phyloP scores from a whole-genome alignment of 2,888 invertebrate species.

The Drosophila cyrtoloma region DNA sequence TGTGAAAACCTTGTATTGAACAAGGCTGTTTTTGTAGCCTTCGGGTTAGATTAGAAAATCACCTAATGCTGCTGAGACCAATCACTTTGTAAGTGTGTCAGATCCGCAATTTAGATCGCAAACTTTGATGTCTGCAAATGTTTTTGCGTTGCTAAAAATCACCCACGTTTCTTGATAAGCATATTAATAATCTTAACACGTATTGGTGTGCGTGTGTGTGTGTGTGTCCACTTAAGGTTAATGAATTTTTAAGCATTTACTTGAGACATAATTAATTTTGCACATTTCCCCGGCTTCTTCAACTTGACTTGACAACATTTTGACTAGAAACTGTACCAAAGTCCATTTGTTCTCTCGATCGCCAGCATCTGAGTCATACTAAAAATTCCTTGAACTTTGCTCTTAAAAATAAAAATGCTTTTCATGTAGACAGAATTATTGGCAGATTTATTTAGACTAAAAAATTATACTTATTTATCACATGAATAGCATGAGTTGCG shows the following conservation, averaged over 20 bases:
- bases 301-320: not conserved
- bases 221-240: conserved; percentile 25
- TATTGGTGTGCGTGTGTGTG: conserved; percentile 10
- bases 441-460: not conserved
- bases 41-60: not conserved
- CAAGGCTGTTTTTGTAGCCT: not conserved
- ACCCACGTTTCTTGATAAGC: conserved; percentile 53
- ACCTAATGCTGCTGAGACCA: conserved; percentile 1
- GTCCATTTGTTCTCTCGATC: not conserved
- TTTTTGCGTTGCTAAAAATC: conserved; percentile 42
- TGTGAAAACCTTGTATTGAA: not conserved
- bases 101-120: conserved; percentile 31
- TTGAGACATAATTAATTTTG: conserved; percentile 1
- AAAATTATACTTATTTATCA: not conserved
- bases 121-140: conserved; percentile 38
- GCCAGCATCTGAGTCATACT: not conserved
- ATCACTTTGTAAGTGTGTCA: conserved; percentile 6
- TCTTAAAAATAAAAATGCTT: not conserved
- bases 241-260: conserved; percentile 18
- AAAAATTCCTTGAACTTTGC: not conserved
- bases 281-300: not conserved
- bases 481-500: not conserved
- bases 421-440: not conserved
- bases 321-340: not conserved
- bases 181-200: conserved; percentile 17